A percentile compares a stretch with the other conserved stretches of the same genome.
These are phyloP conservation scores for Ligdia adustata DNA, from an alignment of 2,888 invertebrate genomes.

Conservation along the genomic window DNA sequence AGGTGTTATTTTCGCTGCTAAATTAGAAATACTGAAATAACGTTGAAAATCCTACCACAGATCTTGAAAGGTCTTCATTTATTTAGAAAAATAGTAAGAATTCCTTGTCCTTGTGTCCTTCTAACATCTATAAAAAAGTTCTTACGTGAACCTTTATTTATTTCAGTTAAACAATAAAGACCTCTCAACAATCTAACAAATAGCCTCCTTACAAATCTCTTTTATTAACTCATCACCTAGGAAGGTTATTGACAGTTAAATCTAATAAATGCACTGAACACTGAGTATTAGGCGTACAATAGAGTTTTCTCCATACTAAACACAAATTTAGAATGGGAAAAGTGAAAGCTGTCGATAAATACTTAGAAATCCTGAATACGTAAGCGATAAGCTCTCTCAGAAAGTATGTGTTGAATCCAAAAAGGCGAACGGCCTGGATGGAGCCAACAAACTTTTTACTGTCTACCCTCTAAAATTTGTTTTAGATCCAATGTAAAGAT, in stretches of 20 bases:
- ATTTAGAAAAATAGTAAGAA: neutral
- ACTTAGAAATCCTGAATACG: constrained; percentile 37
- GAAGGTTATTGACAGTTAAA: constrained; percentile 29
- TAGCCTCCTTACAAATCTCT: constrained; percentile 8
- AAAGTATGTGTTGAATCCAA: constrained; percentile 76
- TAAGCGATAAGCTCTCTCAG: constrained; percentile 48
- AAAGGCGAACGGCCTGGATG: constrained; percentile 69
- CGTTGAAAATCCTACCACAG: constrained; percentile 7
- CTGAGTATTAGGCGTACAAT: constrained; percentile 58
- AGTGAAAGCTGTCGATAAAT: constrained; percentile 42
- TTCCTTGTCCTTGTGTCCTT: too few species aligned
- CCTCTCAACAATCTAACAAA: neutral
- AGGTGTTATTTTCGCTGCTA: constrained; percentile 23
- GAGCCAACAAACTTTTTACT: constrained; percentile 72
- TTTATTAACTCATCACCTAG: constrained; percentile 9
- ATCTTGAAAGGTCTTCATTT: constrained; percentile 14
- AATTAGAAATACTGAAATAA: constrained; percentile 33
- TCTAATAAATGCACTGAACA: constrained; percentile 59
- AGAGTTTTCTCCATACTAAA: constrained; percentile 65
- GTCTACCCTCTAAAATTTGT: constrained; percentile 14
- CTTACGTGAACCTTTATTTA: neutral
- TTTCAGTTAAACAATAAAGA: neutral
- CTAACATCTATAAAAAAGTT: neutral
- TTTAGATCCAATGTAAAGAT: constrained; percentile 86
- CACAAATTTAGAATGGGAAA: constrained; percentile 64